Evolutionary conservation across 2,888 invertebrate species (phyloP), one percentile per base, ranked within the genome.

Genomic region (Sturmia bella): DNA sequence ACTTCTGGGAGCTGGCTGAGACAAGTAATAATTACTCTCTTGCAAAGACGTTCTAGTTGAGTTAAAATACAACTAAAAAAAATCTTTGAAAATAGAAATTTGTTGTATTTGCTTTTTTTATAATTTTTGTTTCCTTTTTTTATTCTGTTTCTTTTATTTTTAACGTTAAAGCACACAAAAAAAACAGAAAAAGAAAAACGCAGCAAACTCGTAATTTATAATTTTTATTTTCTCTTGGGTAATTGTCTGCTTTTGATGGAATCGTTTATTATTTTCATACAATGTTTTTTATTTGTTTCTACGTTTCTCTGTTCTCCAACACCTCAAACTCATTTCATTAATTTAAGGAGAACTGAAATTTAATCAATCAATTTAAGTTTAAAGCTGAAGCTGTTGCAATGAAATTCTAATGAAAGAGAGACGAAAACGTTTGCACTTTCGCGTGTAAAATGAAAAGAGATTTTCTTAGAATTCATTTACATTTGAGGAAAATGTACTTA

Each of bases 1-100:
- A 15, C 15, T 61, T 54, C n/a, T 17, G 21, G 45, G 11, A 11
- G 15, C 72, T 73, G 78, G 27, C 59, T 66, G 66, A 73, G 78
- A 79, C 78, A 79, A 79, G 72, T 73, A 59, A 79, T 79, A 79
- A 79, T 79, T 79, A 66, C 59, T 54, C 73, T 73, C 59, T 45
- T 12, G 13, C 37, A 52, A 21, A 52, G 21, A 41, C 66, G 50
- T 45, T 50, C 32, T 76, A 61, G 76, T 69, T 61, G 69, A 75
- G 59, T 61, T 45, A n/a, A n/a, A n/a, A n/a, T n/a, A n/a, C 27
- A 54, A 43, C 13, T 45, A 21, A 54, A 63, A 64, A 63, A 56
- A 56, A 15, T 37, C 15, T 48, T 7, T n/a, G 7, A 13, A 27
- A 32, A 32, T 32, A 32, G 32, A 32, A 32, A 32, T 32, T 17